Evolutionary conservation across 2,888 invertebrate species (phyloP), one percentile per base, ranked within the genome.

Genomic region (Kuschelorhynchus macadamiae): DNA sequence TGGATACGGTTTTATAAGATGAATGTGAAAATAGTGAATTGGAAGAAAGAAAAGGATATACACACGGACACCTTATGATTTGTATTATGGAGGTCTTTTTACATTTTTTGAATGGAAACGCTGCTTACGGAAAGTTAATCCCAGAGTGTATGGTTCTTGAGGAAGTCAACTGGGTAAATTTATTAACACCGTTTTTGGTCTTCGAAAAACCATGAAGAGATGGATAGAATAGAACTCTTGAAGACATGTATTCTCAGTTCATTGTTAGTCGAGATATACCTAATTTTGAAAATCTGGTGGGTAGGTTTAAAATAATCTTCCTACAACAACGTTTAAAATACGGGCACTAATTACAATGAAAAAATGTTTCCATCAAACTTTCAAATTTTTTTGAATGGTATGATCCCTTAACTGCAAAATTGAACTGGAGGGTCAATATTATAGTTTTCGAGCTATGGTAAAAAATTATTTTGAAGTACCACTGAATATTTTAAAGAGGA

Each of bases 51-150:
- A 70, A 71, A 71, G 72, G 72, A 71, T 72, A 74, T 74, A 76
- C 72, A 77, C 75, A 76, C 74, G 77, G 74, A 77, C 76, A 76
- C 67, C 75, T 75, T 77, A 75, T 77, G 78, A 76, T 76, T 76
- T 76, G 77, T 76, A 76, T 76, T 60, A 55, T 64, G 42, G 36
- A 36, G 30, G 55, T 33, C 64, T 61, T 69, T 69, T 69, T 69
- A 46, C 16, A 46, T 7, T 47, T 66, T 56, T 53, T 53, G 47
- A 68, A 68, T 63, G 63, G 66, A 60, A 55, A 64, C 56, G 46
- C 44, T 49, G 33, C 49, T 60, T 66, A 39, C 46, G 21, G 66
- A 36, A 53, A 66, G 60, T 30, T 66, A 66, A 66, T 66, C 66
- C 66, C 33, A 47, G 41, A 60, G 52, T 57, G 44, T 59, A 65